A percentile compares a stretch with the other conserved stretches of the same genome.
Conservation (phyloP, 2,113 vertebrate species). For the Sylvia atricapilla region DNA sequence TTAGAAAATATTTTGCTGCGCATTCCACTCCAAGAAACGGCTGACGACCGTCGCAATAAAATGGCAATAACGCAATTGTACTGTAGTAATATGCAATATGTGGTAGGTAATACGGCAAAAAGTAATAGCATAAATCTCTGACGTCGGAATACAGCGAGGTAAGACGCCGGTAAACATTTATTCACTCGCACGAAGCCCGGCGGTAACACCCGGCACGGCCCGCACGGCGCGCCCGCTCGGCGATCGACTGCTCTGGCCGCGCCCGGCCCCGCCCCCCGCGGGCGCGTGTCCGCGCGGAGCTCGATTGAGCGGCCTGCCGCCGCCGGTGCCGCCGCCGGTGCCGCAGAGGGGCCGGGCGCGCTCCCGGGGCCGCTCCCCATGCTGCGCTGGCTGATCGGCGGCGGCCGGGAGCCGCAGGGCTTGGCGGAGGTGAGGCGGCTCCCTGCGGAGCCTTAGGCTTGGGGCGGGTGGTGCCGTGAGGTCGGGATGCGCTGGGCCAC, state of each 20-base stretch:
- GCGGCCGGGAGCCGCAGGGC: slow-evolving; percentile 85
- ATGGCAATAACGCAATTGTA: accelerated
- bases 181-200: accelerated
- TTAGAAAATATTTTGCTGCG: not conserved
- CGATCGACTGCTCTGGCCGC: not conserved
- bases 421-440: slow-evolving; percentile 79
- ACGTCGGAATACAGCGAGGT: too few species aligned
- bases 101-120: not conserved
- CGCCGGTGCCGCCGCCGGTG: not conserved
- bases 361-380: slow-evolving; percentile 39
- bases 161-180: accelerated
- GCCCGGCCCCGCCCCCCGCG: not conserved
- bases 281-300: not conserved
- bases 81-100: not conserved
- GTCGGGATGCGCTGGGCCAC: accelerated
- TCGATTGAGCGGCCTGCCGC: not conserved
- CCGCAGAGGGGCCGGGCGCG: not conserved
- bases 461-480: too few species aligned
- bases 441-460: too few species aligned
- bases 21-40: not conserved
- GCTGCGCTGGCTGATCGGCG: slow-evolving; percentile 92
- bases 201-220: accelerated
- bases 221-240: not conserved
- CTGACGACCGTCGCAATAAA: not conserved
- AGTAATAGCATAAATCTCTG: too few species aligned